Percentiles rank a stretch among this genome's conserved stretches.
These are phyloP conservation scores for Oreochromis tanganicae DNA, from an alignment of 2,113 vertebrate genomes.

Conservation along the genomic window DNA sequence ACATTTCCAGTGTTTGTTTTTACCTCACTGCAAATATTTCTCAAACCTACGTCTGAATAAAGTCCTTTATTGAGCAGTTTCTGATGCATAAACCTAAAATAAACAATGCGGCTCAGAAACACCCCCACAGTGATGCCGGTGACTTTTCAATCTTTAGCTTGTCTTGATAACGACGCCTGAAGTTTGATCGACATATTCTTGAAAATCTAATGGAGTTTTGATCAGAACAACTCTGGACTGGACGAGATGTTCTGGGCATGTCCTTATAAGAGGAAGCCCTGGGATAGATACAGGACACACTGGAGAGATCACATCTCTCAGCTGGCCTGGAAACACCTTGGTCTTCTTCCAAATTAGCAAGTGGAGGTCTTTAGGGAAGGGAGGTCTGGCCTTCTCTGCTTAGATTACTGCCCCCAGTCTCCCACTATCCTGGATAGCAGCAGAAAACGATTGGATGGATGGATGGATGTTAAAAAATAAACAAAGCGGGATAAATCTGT, in stretches of 20 bases:
- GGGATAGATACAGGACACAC: not conserved
- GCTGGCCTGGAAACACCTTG: not conserved
- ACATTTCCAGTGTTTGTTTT: not conserved
- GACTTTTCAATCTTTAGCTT: not conserved
- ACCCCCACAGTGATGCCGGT: not conserved
- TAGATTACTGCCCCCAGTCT: not conserved
- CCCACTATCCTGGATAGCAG: not conserved
- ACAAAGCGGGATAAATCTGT: not conserved
- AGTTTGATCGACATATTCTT: accelerated
- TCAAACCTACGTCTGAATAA: not conserved
- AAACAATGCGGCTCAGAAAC: not conserved
- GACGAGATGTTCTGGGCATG: not conserved
- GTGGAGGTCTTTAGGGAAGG: not conserved
- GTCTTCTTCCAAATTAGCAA: not conserved
- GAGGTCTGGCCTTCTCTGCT: not conserved
- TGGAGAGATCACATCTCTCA: not conserved
- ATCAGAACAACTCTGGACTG: not conserved
- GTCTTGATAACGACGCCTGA: not conserved
- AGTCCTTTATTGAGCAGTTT: not conserved
- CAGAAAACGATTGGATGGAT: not conserved
- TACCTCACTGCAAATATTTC: not conserved
- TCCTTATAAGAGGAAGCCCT: not conserved
- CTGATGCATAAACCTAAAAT: not conserved
- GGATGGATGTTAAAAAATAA: not conserved
- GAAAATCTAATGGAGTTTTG: not conserved